Evolutionary conservation across 2,888 invertebrate species (phyloP), one percentile per base, ranked within the genome.

Genomic region (Junonia oenone): DNA sequence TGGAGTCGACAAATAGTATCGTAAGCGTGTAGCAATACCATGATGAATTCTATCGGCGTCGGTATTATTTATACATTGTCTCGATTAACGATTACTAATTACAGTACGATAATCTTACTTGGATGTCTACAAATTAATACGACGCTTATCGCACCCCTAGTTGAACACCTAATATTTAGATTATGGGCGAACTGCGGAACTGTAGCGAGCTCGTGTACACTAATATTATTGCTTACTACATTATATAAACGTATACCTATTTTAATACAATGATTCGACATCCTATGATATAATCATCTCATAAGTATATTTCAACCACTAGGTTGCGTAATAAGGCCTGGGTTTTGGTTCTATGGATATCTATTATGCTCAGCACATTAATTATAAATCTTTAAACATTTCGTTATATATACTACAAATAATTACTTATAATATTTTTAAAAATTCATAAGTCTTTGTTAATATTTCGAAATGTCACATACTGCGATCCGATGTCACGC

Each of bases 1-100:
- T 40, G 22, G 43, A 43, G 43, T 43, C 43, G 43, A 43, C 43
- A 43, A 43, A 19, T 43, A 26, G 43, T 26, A 43, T 26, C 13
- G 22, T 43, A 22, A 22, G 19, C 22, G 6, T 13, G 26, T 26
- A 22, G 6, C 22, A 22, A 19, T 22, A 26, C 6, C 22, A 43
- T 43, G n/a, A 43, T n/a, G 31, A 33, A 26, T 1, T 43, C 1
- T 22, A 22, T 13, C n/a, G n/a, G 13, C 13, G n/a, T 22, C 17
- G 14, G n/a, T n/a, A 11, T 19, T 40, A 40, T 6, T 43, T 43
- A 2, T 33, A 33, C n/a, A 2, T n/a, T 11, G 11, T n/a, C 1
- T 33, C 31, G 31, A 33, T 33, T 11, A 11, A 33, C 6, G n/a
- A 33, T n/a, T 2, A 33, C 31, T 33, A 33, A 33, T 33, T 2